Evolutionary conservation across 2,888 invertebrate genomes (phyloP), one percentile per base, ranked within the genome.

Genomic region (Chelonus formosanus): DNA sequence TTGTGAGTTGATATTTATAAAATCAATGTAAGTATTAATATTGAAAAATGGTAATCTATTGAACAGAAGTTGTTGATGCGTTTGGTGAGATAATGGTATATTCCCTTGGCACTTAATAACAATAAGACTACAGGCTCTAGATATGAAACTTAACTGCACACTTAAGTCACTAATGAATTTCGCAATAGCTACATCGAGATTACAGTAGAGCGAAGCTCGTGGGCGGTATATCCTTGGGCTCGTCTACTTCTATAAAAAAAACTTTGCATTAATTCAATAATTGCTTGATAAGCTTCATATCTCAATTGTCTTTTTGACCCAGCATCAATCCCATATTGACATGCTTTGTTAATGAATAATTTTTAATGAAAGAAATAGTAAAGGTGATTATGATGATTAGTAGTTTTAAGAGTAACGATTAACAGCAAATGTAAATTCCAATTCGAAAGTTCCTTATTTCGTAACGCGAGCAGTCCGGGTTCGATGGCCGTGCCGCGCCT

Each of bases 401-500:
- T 40, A 48, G 31, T 4, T 20, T 58, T 35, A 53, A 45, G 48
- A 54, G 63, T 61, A 59, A 65, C 63, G 63, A 66, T 70, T 55
- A 65, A 68, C 65, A 70, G 65, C 64, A 68, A 70, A 67, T 69
- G 70, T 70, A 67, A 71, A 73, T 71, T 73, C 66, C 68, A 66
- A 71, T 71, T 73, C 50, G 73, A 73, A 74, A 79, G 79, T 79
- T 79, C 77, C 78, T 76, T 71, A 78, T 79, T 78, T 79, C 79
- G 74, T 76, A 79, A 79, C 67, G 73, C 70, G 76, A 75, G 71
- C 75, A 73, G 74, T 74, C 78, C 74, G 78, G 74, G 78, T 79
- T 79, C 79, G 78, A 78, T 70, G 78, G 70, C 77, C 79, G 75
- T 57, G 68, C 67, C 70, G 67, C 68, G 70, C 68, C 70, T 69